Evolutionary conservation across 2,888 invertebrate genomes (phyloP).

Genomic region (Sinelater perroti): DNA sequence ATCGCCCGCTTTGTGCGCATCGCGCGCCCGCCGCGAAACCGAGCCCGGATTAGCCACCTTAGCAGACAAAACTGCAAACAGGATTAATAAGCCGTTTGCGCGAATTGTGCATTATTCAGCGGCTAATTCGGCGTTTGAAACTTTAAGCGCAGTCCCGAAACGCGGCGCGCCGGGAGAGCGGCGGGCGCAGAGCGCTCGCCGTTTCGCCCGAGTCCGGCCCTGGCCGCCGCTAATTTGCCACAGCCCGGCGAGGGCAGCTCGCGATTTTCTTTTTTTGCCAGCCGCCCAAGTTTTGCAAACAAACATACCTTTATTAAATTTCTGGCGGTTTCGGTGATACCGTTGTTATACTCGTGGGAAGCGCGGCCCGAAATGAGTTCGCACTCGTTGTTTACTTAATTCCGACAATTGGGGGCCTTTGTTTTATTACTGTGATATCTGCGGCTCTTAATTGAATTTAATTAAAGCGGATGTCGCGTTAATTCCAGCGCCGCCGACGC

Average conservation of each 20-base stretch:
- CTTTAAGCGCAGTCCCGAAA: no score
- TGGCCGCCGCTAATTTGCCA: conserved; percentile 18
- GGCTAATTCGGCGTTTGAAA: background rate
- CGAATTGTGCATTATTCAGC: background rate
- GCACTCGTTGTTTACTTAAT: conserved; percentile 46
- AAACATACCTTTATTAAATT: conserved; percentile 44
- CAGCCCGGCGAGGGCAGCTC: conserved; percentile 17
- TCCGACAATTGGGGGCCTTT: conserved; percentile 44
- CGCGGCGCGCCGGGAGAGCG: no score
- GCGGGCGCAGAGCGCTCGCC: no score
- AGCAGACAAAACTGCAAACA: conserved; percentile 8
- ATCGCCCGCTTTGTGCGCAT: conserved; percentile 14
- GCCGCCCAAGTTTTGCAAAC: conserved; percentile 37
- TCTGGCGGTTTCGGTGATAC: conserved; percentile 39
- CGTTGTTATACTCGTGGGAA: conserved; percentile 43
- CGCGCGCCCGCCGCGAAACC: background rate
- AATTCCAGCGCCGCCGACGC: conserved; percentile 20
- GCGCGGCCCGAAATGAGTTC: conserved; percentile 44
- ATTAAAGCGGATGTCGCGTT: conserved; percentile 28
- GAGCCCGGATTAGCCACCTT: background rate
- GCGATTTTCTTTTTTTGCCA: conserved; percentile 32
- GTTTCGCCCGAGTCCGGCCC: conserved; percentile 13
- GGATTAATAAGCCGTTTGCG: background rate
- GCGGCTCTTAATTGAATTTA: conserved; percentile 31
- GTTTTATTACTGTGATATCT: conserved; percentile 42